A percentile compares a stretch with the other conserved stretches of the same genome.
Conservation (phyloP, 2,797 vertebrate genomes). For the Melopsittacus undulatus region DNA sequence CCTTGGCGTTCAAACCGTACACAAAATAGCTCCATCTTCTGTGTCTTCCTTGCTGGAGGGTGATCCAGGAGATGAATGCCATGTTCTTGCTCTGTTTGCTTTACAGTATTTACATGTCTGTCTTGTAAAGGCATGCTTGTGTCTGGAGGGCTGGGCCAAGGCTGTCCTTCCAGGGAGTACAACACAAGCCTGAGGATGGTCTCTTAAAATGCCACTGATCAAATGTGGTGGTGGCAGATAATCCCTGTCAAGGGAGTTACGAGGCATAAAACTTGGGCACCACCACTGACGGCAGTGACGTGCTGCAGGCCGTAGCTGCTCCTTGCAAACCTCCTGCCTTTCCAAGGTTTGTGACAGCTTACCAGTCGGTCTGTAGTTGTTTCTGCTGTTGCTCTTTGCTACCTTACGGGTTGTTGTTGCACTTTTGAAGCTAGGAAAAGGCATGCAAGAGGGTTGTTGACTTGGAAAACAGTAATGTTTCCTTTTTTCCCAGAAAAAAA, state of each 20-base stretch:
- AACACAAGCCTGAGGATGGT: neutral
- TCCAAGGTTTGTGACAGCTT: slow-evolving; percentile 21
- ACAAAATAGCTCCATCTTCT: neutral
- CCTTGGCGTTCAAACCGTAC: neutral
- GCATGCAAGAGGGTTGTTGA: slow-evolving; percentile 44
- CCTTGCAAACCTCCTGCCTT: slow-evolving; percentile 57
- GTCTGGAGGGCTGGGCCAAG: slow-evolving; percentile 17
- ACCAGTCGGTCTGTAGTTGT: neutral
- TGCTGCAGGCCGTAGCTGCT: slow-evolving; percentile 26
- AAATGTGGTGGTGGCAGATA: neutral
- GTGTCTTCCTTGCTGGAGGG: slow-evolving; percentile 14
- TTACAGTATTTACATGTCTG: slow-evolving; percentile 33
- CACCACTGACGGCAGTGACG: neutral
- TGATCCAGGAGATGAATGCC: neutral
- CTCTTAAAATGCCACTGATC: neutral
- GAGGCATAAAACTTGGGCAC: neutral
- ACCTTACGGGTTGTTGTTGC: neutral
- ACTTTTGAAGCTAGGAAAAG: slow-evolving; percentile 37
- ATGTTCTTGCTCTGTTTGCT: neutral
- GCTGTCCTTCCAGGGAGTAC: neutral
- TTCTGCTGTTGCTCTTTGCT: neutral
- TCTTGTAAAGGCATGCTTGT: slow-evolving; percentile 38
- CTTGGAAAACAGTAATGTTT: slow-evolving; percentile 47
- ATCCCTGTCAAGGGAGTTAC: neutral
- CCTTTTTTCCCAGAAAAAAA: slow-evolving; percentile 6